Conservation (phyloP, 2,113 vertebrate genomes). For the Gracilinanus agilis region DNA sequence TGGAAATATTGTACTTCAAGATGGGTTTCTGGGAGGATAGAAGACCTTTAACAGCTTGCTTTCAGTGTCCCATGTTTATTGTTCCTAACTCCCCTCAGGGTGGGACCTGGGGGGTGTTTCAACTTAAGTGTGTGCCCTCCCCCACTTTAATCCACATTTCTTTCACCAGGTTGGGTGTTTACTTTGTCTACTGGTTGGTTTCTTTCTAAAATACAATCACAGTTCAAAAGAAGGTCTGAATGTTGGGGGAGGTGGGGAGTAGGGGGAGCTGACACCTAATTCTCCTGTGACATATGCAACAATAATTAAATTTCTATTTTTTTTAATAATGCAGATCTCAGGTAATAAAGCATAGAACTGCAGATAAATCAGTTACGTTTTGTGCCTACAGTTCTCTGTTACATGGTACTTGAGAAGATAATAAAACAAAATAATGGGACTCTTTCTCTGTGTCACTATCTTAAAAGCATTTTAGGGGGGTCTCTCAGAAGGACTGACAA, state of each 20-base stretch:
- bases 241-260: conserved; percentile 9
- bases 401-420: conserved; percentile 72
- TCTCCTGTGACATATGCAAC: conserved; percentile 77
- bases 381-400: conserved; percentile 79
- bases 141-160: conserved; percentile 74
- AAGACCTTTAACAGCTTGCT: conserved; percentile 49
- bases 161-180: conserved; percentile 59
- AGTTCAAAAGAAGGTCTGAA: conserved; percentile 70
- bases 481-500: conserved; percentile 58
- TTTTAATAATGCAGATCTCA: conserved; percentile 84
- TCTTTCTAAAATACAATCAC: conserved; percentile 64
- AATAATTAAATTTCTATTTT: conserved; percentile 81
- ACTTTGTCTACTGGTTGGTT: not conserved
- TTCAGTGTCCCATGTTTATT: conserved; percentile 69
- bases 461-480: conserved; percentile 50
- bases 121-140: conserved; percentile 56
- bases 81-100: not conserved
- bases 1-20: conserved; percentile 42
- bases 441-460: conserved; percentile 37
- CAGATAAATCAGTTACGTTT: conserved; percentile 68
- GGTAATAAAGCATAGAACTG: conserved; percentile 82
- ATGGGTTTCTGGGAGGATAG: conserved; percentile 62
- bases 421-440: conserved; percentile 67
- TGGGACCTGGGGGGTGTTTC: conserved; percentile 65
- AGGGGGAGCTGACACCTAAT: conserved; percentile 67